Evolutionary conservation across 2,797 vertebrate genomes (phyloP).

Genomic region (Chelidonichthys spinosus): DNA sequence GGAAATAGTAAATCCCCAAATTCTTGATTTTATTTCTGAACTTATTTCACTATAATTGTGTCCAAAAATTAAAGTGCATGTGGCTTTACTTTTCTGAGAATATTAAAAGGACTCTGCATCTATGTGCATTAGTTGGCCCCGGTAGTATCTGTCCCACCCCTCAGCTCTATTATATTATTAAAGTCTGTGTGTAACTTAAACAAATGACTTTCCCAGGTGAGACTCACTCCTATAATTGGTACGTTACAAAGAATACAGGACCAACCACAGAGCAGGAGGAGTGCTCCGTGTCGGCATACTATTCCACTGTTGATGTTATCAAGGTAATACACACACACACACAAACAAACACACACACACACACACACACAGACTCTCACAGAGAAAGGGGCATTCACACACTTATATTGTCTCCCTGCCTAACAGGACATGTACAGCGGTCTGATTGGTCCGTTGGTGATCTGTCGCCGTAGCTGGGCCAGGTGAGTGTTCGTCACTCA

Average conservation of each 20-base stretch:
- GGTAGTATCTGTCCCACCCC: background rate
- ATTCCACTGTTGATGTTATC: slow-evolving; percentile 88
- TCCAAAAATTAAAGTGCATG: background rate
- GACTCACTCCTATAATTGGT: slow-evolving; percentile 89
- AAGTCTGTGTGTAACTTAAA: background rate
- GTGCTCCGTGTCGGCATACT: slow-evolving; percentile 92
- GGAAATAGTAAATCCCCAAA: background rate
- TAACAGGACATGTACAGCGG: slow-evolving; percentile 93
- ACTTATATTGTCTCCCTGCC: background rate
- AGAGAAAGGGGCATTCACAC: background rate
- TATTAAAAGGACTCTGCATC: background rate
- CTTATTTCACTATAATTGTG: background rate
- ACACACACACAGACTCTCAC: background rate
- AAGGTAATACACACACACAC: slow-evolving; percentile 84
- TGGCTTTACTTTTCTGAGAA: background rate
- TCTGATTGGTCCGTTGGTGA: slow-evolving; percentile 91
- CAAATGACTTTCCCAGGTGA: slow-evolving; percentile 81
- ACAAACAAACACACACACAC: background rate
- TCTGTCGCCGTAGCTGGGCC: slow-evolving; percentile 83
- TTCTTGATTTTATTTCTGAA: background rate
- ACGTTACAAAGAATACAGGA: slow-evolving; percentile 89
- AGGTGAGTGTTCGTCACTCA: slow-evolving; percentile 54
- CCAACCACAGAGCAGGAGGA: slow-evolving; percentile 85
- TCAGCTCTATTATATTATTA: background rate
- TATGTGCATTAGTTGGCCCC: background rate